Evolutionary conservation across 2,888 invertebrate species (phyloP), one percentile per base, ranked within the genome.

Genomic region (Nematopogon swammerdamellus): DNA sequence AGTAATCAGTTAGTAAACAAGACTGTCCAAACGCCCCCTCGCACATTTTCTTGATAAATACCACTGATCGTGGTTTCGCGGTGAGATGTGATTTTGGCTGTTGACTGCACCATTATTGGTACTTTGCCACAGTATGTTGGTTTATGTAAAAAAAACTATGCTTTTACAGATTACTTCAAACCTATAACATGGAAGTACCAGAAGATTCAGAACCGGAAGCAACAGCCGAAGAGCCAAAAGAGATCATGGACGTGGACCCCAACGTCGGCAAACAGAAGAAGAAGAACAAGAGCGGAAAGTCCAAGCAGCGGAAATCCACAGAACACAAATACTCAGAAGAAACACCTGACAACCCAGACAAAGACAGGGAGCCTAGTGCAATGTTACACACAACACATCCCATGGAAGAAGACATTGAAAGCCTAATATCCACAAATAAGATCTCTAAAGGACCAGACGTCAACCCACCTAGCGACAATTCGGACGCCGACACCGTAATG

Each of bases 161-260:
- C 16, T 36, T 43, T 63, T 68, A 1, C 69, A 92, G 92, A 63
- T 80, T 92, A 57, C 75, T 91, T n/a, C 85, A 86, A 68, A 85
- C 86, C 58, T 85, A 89, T 68, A 87, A 91, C 60, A 81, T 91
- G 50, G 84, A 85, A 58, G 72, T 83, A 10, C 82, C 84, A 54
- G 86, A 85, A 1, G 81, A 82, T 51, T 75, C 80, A 0, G 81
- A 82, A 11, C 62, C 63, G n/a, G 68, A 70, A 14, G 70, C 36
- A 36, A 14, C 14, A 14, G 6, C 72, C 1, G 80, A 81, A 50
- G 82, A 82, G 2, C 57, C 0, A 56, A 36, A 36, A 36, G 36
- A 36, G 11, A 14, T 55, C 0, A 57, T 59, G 25, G 57, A 63
- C 11, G 70, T 69, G 25, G 72, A 74, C 5, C 63, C 62, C 48